These are phyloP conservation scores for Gisinianus flammeolus DNA, from an alignment of 2,888 invertebrate species.

Conservation along the genomic window DNA sequence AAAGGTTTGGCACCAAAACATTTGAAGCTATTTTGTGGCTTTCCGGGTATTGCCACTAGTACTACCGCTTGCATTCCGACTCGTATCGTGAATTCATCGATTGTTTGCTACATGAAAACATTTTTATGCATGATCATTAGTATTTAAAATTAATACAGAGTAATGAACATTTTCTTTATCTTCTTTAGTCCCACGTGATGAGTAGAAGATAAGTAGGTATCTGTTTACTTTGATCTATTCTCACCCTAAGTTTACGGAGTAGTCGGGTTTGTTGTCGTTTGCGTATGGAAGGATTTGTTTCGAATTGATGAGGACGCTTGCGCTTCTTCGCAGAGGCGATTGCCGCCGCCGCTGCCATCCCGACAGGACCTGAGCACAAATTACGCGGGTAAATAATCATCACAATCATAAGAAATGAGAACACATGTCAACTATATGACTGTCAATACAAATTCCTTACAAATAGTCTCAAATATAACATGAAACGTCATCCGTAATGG, in stretches of 20 bases:
- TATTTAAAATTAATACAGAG: too few species aligned
- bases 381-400: conserved; percentile 37
- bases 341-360: conserved; percentile 95
- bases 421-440: conserved; percentile 35
- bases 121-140: too few species aligned
- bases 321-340: conserved; percentile 94
- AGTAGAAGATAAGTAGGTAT: too few species aligned
- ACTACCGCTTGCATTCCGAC: conserved; percentile 98
- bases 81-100: conserved; percentile 94
- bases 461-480: too few species aligned
- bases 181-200: too few species aligned
- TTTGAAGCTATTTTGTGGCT: conserved; percentile 93
- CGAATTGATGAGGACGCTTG: conserved; percentile 93
- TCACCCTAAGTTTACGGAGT: conserved; percentile 79
- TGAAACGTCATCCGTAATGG: too few species aligned
- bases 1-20: conserved; percentile 96
- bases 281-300: conserved; percentile 94
- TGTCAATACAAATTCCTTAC: too few species aligned
- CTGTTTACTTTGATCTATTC: too few species aligned
- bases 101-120: conserved; percentile 74
- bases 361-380: conserved; percentile 76
- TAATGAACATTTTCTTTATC: too few species aligned
- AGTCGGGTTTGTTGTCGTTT: conserved; percentile 94
- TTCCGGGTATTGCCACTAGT: conserved; percentile 93
- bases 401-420: conserved; percentile 21